Base-by-base conservation (phyloP, 1,140 invertebrate genomes). In the Drosophila prosaltans region DNA sequence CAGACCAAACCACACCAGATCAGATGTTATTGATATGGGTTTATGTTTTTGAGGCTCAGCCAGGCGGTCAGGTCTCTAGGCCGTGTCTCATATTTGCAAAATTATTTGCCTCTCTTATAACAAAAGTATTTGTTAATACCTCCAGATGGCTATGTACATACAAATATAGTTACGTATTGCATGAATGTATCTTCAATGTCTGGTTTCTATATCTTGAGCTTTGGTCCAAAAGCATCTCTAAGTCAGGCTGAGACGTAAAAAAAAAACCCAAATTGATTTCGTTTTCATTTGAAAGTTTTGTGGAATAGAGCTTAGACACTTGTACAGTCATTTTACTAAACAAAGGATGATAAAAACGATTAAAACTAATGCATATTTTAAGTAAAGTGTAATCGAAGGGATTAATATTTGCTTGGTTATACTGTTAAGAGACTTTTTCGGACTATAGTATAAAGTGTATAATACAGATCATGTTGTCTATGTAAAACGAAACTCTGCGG, bases 191-290 rank as follows among this genome's bases (percentile, higher is more conserved):
- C 64, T 68, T 75, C 73, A 75, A 75, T 75, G 73, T 26, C 73
- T 65, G 10, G 65, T 28, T 36, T 76, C 73, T 70, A 59, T 69
- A 60, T 30, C 43, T 74, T 65, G 40, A 10, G 59, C 66, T 74
- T 48, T 61, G 64, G 64, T 41, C 73, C 73, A 75, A 75, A 62
- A 61, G 73, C 32, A 36, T 28, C 64, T 67, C 36, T 45, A 45
- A 68, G 71, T 74, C 71, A 26, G 45, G 39, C 21, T 32, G 63
- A 51, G 64, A 48, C 71, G 71, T 57, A 11, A 68, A 43, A 58
- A 75, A 74, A 76, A 76, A 64, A 54, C 59, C 65, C 74, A 76
- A 76, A 76, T 76, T 76, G 60, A 76, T 76, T 76, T 76, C 66
- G 73, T 64, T 76, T 77, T 76, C 73, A 76, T 76, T 60, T 63